Percentiles rank a stretch among this genome's conserved stretches.
These are phyloP conservation scores for Polydrusus cervinus DNA, from an alignment of 2,888 invertebrate genomes.

Conservation along the genomic window DNA sequence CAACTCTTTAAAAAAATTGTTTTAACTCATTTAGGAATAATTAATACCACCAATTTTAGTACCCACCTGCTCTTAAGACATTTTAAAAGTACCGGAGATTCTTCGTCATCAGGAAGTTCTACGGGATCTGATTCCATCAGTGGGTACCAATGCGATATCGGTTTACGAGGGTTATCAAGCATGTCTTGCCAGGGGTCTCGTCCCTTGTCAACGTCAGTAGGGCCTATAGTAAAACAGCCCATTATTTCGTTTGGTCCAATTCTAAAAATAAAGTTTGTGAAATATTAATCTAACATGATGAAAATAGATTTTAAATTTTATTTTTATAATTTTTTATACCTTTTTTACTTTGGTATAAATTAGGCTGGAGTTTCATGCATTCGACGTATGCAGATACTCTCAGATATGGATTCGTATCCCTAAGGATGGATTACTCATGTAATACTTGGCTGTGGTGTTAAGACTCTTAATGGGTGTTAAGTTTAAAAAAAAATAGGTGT, in stretches of 20 bases:
- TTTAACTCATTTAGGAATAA: too few species aligned
- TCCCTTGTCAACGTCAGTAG: conserved; percentile 83
- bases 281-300: background rate
- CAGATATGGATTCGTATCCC: too few species aligned
- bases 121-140: conserved; percentile 81
- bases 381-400: too few species aligned
- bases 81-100: conserved; percentile 76
- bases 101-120: conserved; percentile 75
- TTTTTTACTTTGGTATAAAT: too few species aligned
- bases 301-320: background rate
- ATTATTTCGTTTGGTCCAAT: conserved; percentile 91
- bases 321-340: too few species aligned
- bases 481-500: too few species aligned
- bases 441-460: too few species aligned
- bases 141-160: conserved; percentile 89
- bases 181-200: conserved; percentile 90
- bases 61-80: conserved; percentile 73
- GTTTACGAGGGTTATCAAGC: conserved; percentile 87
- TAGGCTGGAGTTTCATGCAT: too few species aligned
- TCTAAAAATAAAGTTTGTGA: conserved; percentile 71
- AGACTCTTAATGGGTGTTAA: too few species aligned
- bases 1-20: too few species aligned
- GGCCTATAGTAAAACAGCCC: conserved; percentile 88
- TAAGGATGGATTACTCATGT: too few species aligned
- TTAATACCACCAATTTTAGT: background rate